Evolutionary conservation across 2,888 invertebrate genomes (phyloP).

Genomic region (Brassicogethes aeneus): DNA sequence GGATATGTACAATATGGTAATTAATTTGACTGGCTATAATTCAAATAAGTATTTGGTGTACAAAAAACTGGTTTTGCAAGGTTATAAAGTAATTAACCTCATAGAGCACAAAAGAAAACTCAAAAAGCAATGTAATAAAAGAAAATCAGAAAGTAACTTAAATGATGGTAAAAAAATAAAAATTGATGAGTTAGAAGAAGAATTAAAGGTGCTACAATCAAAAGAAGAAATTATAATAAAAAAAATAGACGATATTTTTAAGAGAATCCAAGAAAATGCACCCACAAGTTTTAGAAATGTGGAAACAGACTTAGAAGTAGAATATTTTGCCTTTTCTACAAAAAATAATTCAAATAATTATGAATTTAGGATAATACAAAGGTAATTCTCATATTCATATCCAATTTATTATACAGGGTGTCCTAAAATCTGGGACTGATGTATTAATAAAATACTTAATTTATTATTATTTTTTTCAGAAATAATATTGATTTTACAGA

Average conservation of each 20-base stretch:
- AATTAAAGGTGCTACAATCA: slow-evolving; percentile 5
- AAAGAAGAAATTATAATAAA: slow-evolving; percentile 5
- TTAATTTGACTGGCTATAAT: slow-evolving; percentile 21
- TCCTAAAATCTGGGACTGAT: too few relatives aligned
- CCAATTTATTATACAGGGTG: too few relatives aligned
- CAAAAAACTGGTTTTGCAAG: slow-evolving; percentile 27
- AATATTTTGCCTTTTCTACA: slow-evolving; percentile 26
- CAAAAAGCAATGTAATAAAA: slow-evolving; percentile 4
- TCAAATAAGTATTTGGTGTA: slow-evolving; percentile 27
- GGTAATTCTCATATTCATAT: slow-evolving; percentile 20
- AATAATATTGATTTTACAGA: too few relatives aligned
- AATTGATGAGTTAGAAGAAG: slow-evolving; percentile 2
- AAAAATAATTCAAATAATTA: slow-evolving; percentile 16
- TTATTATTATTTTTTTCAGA: too few relatives aligned
- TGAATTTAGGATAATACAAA: slow-evolving; percentile 25
- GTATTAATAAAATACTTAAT: too few relatives aligned
- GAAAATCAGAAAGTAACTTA: slow-evolving; percentile 5
- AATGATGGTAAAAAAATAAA: slow-evolving; percentile 5
- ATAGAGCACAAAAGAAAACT: slow-evolving; percentile 11
- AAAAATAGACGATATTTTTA: slow-evolving; percentile 18
- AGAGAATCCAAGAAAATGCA: slow-evolving; percentile 18
- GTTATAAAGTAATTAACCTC: slow-evolving; percentile 23
- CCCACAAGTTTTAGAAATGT: slow-evolving; percentile 17
- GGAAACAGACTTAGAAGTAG: background rate
- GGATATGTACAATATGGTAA: slow-evolving; percentile 52